Percentiles rank a stretch among this genome's conserved stretches.
These are phyloP conservation scores for Pseudochirops corinnae DNA, from an alignment of 2,797 vertebrate genomes.

Conservation along the genomic window DNA sequence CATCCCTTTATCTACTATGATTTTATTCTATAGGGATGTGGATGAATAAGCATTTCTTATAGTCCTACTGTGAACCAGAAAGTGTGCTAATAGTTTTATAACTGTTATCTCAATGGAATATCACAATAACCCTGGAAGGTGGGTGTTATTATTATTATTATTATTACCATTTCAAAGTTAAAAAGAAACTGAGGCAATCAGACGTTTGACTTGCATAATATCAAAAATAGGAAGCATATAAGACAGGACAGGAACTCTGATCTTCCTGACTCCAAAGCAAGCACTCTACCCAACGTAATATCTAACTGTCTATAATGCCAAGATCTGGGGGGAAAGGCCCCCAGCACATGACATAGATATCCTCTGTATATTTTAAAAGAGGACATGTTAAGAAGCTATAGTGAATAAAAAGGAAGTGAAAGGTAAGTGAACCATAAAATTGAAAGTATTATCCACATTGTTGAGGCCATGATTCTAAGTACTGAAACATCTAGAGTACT, in stretches of 20 bases:
- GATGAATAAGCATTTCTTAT: not conserved
- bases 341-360: not conserved
- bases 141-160: not conserved
- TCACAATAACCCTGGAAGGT: not conserved
- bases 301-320: not conserved
- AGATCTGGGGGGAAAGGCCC: not conserved
- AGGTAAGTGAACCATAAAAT: not conserved
- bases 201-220: not conserved
- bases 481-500: not conserved
- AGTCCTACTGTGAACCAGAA: not conserved
- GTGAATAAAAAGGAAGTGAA: not conserved
- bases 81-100: not conserved
- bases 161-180: not conserved
- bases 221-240: not conserved
- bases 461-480: not conserved
- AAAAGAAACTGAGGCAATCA: not conserved
- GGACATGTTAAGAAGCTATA: not conserved
- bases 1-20: no score
- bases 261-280: no score
- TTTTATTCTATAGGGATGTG: not conserved
- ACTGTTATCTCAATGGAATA: not conserved
- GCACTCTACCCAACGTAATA: not conserved
- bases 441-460: not conserved
- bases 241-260: not conserved
- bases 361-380: not conserved